phyloP scores from a whole-genome alignment of 1,140 invertebrate genomes.

The Drosophila azteca region DNA sequence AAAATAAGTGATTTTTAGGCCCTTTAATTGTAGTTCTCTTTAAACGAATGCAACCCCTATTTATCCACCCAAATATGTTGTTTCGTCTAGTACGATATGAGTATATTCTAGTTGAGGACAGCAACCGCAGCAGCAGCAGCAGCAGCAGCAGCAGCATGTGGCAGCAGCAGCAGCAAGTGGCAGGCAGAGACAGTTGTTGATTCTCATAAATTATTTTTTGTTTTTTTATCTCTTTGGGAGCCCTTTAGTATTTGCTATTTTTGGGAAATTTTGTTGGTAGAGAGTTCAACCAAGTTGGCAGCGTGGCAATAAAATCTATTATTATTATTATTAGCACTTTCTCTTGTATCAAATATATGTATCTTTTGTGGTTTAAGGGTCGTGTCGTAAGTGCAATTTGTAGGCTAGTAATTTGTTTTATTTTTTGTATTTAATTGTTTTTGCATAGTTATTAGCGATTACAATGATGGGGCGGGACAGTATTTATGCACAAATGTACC shows the following conservation, averaged over 20 bases:
- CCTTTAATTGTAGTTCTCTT: conserved; percentile 33
- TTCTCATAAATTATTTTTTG: conserved; percentile 28
- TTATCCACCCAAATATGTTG: conserved; percentile 17
- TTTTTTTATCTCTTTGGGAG: conserved; percentile 40
- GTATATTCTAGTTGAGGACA: conserved; percentile 80
- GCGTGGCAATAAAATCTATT: conserved; percentile 43
- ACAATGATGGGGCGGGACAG: conserved; percentile 52
- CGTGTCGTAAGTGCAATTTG: conserved; percentile 63
- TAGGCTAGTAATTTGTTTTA: conserved; percentile 35
- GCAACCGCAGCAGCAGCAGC: conserved; percentile 43
- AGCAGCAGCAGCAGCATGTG: conserved; percentile 37
- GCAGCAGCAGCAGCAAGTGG: conserved; percentile 25
- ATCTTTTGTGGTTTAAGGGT: conserved; percentile 50
- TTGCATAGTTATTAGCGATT: conserved; percentile 32
- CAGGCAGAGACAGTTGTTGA: conserved; percentile 51
- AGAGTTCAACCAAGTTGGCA: conserved; percentile 59
- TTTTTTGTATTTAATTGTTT: conserved; percentile 13
- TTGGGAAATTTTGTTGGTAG: conserved; percentile 50
- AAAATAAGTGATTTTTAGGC: conserved; percentile 77
- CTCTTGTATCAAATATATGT: conserved; percentile 15
- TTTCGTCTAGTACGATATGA: conserved; percentile 37
- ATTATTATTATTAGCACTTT: conserved; percentile 21
- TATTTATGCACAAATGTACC: conserved; percentile 82
- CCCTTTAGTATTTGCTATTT: conserved; percentile 58
- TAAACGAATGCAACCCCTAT: conserved; percentile 29